Percentiles rank a stretch among this genome's conserved stretches.
phyloP scores from a whole-genome alignment of 2,797 vertebrate genomes.

The Cichlasoma orientale region DNA sequence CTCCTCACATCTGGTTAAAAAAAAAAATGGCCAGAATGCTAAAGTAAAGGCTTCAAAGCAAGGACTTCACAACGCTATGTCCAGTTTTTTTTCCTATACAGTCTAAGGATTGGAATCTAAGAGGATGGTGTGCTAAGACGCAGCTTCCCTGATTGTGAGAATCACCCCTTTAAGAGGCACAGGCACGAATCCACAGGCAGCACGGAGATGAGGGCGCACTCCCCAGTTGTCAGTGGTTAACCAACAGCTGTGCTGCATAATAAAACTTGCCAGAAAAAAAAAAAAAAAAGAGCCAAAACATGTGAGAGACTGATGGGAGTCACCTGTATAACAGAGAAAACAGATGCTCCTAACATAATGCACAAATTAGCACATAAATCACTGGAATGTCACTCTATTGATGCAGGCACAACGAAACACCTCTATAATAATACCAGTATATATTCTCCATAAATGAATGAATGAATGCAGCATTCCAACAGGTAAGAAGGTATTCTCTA shows the following conservation, averaged over 20 bases:
- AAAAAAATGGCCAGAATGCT: not conserved
- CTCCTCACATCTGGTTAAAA: not conserved
- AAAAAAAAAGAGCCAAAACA: conserved; percentile 18
- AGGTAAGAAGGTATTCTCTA: conserved; percentile 5
- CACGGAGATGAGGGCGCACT: conserved; percentile 34
- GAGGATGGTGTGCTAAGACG: conserved; percentile 27
- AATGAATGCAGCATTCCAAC: conserved; percentile 48
- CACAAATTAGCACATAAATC: conserved; percentile 19
- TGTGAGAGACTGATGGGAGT: not conserved
- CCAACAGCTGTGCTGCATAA: not conserved
- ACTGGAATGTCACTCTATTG: conserved; percentile 45
- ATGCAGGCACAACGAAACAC: conserved; percentile 53
- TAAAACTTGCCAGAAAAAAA: conserved; percentile 12
- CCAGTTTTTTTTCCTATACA: not conserved
- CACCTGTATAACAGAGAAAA: not conserved
- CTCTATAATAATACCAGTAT: conserved; percentile 5
- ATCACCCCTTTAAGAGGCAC: conserved; percentile 49
- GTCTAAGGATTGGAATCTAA: not conserved
- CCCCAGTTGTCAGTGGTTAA: conserved; percentile 7
- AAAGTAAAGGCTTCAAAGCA: not conserved
- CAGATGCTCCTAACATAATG: conserved; percentile 7
- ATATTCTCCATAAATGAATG: conserved; percentile 18
- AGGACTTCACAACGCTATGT: not conserved
- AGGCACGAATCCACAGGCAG: conserved; percentile 70
- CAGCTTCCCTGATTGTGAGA: conserved; percentile 59